Base-by-base conservation (phyloP, 2,888 invertebrate species). In the Selenia dentaria region DNA sequence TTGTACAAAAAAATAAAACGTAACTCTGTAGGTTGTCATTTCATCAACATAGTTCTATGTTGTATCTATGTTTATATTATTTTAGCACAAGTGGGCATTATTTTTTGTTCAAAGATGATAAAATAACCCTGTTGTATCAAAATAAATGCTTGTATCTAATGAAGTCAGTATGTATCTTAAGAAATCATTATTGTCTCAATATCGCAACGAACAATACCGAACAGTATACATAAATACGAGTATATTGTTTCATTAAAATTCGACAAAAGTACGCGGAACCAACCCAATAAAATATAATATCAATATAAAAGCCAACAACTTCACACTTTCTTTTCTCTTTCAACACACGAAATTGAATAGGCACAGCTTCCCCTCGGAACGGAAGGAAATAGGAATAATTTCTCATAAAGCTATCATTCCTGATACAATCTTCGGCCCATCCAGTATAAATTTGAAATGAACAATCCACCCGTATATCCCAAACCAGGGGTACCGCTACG, bases 401-500 rank as follows among this genome's bases (percentile, higher is more conserved):
- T 27, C 26, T 27, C 35, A 26, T 31, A 32, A 40, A 36, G 46
- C 39, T 31, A 46, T 46, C 39, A 31, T 10, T 35, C 31, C 11
- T 20, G 40, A 46, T 40, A 40, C 40, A 46, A 43, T 40, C 33
- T 40, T 11, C 31, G 43, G 25, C 37, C 34, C 44, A 45, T 44
- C 45, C 40, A 49, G 46, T 54, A 46, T 57, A 41, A 33, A 40
- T 35, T 24, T 20, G 11, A 42, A 36, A 36, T 37, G 38, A 46
- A 48, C 54, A 59, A 57, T 57, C 67, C 56, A 62, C 56, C 58
- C 50, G 53, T 44, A 52, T 55, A 56, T 54, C 55, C 49, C 42
- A 59, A 60, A 60, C 60, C 52, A 22, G 8, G 8, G 22, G 8
- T 22, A 22, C 8, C 22, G 8, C 8, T 8, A 22, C 8, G 8